Base-by-base conservation (phyloP, 2,113 vertebrate genomes). In the Epinephelus cyanopodus region DNA sequence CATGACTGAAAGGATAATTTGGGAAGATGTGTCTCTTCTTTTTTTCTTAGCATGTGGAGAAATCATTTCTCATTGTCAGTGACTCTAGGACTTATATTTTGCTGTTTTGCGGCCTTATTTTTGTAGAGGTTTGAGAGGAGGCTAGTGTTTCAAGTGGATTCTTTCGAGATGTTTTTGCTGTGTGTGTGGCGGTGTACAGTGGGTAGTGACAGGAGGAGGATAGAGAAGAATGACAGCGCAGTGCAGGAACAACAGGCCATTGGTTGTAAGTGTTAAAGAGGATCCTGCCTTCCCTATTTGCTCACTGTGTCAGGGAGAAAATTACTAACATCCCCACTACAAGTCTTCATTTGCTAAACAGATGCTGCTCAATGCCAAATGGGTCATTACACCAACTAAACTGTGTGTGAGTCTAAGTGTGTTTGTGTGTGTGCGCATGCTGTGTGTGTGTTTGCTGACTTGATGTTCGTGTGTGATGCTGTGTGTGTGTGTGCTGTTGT, bases 331-430 rank as follows among this genome's bases (percentile, higher is more conserved):
- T 81, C 81, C n/a, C 57, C 7, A 66, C 76, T 72, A 89, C 80
- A 78, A 86, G 85, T 89, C 79, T 88, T 89, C 90, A 92, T 91
- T 92, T 90, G 80, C 89, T 88, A 83, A 90, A 89, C 92, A 92
- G 90, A 92, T 92, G 90, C 85, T 88, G 85, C 86, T 91, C 91
- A 92, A 91, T 93, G 93, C 92, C 92, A 94, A 93, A 92, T 92
- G 92, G 92, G 90, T 93, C 91, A 93, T 94, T 91, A 93, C 80
- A 87, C 86, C 81, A 81, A 88, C 85, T 91, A 87, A 90, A 91
- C 85, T 87, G 86, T 84, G 81, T 85, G 74, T 21, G 23, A 18
- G 57, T 37, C 9, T 65, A 27, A 13, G 72, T 62, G 69, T 54
- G 58, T 13, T 47, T 74, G 47, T 71, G 48, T 70, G 21, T 52